A percentile compares a stretch with the other conserved stretches of the same genome.
Conservation (phyloP, 2,113 vertebrate species). For the Grammomys dolichurus region DNA sequence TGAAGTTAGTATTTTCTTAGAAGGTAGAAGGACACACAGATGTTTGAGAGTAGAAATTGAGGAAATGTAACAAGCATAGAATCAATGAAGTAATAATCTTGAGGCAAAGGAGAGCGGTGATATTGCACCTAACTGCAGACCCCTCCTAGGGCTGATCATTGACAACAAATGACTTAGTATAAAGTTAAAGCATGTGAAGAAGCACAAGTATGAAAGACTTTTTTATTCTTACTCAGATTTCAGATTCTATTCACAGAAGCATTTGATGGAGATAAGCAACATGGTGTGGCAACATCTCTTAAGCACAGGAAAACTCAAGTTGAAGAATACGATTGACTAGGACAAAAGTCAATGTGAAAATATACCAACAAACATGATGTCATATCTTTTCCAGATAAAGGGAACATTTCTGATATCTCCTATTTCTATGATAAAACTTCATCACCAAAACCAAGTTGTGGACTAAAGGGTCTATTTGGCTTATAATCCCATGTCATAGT, state of each 20-base stretch:
- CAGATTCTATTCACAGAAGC: background rate
- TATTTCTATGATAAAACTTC: background rate
- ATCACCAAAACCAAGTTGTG: background rate
- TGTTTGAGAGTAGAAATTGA: background rate
- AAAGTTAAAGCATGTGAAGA: accelerated
- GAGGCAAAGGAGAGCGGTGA: background rate
- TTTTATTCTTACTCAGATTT: background rate
- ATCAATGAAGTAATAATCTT: background rate
- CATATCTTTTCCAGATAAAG: background rate
- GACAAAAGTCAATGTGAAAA: background rate
- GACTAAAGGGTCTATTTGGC: background rate
- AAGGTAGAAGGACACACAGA: background rate
- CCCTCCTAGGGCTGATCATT: background rate
- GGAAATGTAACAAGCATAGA: background rate
- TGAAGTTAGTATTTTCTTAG: background rate
- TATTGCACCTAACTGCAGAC: background rate
- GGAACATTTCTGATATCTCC: background rate
- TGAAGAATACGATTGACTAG: background rate
- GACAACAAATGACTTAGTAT: background rate
- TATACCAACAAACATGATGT: background rate
- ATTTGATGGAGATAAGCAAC: background rate
- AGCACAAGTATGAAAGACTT: background rate
- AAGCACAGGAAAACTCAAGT: background rate
- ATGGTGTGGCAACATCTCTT: background rate
- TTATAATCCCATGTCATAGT: background rate